Conservation (phyloP, 2,113 vertebrate genomes). For the Propithecus coquereli region DNA sequence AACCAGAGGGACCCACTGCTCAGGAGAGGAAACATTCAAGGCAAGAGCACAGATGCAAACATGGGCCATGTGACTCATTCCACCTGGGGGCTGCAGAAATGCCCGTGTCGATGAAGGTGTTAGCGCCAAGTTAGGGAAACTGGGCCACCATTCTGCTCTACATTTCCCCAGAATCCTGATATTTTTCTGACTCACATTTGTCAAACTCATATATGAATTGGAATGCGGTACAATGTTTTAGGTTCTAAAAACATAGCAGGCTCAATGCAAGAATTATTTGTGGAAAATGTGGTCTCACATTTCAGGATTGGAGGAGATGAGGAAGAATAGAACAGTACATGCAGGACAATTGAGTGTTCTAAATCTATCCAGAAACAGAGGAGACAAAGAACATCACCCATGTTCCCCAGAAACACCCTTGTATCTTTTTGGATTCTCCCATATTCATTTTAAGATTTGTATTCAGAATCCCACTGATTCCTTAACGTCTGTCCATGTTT, state of each 20-base stretch:
- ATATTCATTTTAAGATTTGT: background rate
- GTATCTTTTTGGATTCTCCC: background rate
- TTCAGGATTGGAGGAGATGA: background rate
- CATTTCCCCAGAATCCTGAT: background rate
- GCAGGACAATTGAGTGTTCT: background rate
- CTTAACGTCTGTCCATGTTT: background rate
- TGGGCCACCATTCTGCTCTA: background rate
- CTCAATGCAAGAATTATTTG: background rate
- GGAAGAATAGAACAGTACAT: background rate
- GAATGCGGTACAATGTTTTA: background rate
- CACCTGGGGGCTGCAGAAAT: background rate
- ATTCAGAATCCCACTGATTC: background rate
- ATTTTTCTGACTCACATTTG: constrained; percentile 1
- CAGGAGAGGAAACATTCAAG: background rate
- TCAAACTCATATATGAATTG: constrained; percentile 6
- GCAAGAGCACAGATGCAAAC: background rate
- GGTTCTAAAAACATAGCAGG: background rate
- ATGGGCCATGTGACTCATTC: background rate
- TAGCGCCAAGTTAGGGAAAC: background rate
- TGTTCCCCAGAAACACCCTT: background rate
- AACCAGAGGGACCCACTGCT: background rate
- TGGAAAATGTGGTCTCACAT: background rate
- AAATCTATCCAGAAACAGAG: background rate
- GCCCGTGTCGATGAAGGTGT: background rate
- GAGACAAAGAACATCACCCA: background rate